phyloP scores from a whole-genome alignment of 2,797 vertebrate species.

The Dromococcyx pavoninus region DNA sequence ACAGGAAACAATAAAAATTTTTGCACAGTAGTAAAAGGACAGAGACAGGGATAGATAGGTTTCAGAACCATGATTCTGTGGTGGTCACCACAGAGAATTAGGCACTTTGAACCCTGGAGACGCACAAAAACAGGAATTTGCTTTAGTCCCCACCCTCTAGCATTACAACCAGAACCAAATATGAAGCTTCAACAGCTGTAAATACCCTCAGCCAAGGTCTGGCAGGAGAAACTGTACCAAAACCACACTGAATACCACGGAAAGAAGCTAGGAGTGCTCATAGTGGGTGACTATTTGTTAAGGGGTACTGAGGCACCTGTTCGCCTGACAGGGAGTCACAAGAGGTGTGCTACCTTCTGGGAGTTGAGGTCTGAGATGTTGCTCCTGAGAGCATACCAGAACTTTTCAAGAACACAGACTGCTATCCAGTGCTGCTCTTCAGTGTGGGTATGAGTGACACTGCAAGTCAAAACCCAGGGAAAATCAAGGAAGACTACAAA shows the following conservation, averaged over 20 bases:
- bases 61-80: not conserved
- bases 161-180: not conserved
- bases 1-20: not conserved
- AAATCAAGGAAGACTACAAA: not conserved
- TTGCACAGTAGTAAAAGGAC: not conserved
- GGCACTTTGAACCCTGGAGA: not conserved
- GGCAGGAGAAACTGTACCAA: not conserved
- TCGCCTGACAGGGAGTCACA: too few species aligned
- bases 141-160: not conserved
- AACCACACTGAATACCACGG: accelerated
- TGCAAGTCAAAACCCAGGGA: not conserved
- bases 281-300: not conserved
- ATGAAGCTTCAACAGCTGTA: not conserved
- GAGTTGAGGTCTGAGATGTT: not conserved
- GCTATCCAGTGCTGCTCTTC: not conserved
- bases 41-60: accelerated
- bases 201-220: accelerated
- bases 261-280: accelerated
- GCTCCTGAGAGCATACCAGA: not conserved
- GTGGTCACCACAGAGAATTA: not conserved
- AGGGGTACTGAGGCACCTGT: accelerated
- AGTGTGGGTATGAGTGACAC: not conserved
- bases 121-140: not conserved
- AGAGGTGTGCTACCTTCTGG: accelerated
- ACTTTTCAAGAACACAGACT: not conserved